Conservation (phyloP, 2,797 vertebrate genomes). For the Ctenopoma kingsleyae region DNA sequence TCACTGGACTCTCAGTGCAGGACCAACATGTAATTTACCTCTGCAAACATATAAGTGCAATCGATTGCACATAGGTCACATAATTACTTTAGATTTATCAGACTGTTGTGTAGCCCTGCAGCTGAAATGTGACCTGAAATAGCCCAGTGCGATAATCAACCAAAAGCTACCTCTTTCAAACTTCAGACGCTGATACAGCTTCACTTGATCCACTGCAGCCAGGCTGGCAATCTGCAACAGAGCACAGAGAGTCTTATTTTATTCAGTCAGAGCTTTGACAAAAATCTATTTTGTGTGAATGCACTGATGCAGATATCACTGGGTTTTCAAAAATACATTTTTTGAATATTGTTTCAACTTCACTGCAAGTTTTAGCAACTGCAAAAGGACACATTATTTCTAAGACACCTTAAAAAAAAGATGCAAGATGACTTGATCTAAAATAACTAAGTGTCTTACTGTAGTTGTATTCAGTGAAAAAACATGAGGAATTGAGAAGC, state of each 20-base stretch:
- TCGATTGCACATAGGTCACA: not conserved
- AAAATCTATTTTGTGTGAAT: no score
- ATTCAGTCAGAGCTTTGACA: not conserved
- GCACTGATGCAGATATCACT: not conserved
- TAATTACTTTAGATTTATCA: constrained; percentile 16
- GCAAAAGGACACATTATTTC: constrained; percentile 22
- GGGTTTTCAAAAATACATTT: no score
- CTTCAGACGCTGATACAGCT: constrained; percentile 91
- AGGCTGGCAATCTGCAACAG: constrained; percentile 90
- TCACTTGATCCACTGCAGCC: constrained; percentile 87
- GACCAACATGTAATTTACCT: not conserved
- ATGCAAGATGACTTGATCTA: not conserved
- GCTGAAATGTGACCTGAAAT: constrained; percentile 58
- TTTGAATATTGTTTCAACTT: not conserved
- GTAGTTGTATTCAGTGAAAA: not conserved
- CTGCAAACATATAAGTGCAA: constrained; percentile 20
- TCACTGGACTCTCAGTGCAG: constrained; percentile 3
- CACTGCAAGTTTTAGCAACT: constrained; percentile 11
- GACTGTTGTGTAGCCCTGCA: constrained; percentile 34
- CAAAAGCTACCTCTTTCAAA: constrained; percentile 91
- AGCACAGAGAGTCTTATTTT: constrained; percentile 26
- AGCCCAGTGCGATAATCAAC: constrained; percentile 24
- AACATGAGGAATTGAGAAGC: constrained; percentile 2
- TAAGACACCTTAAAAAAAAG: not conserved
- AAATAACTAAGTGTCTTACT: not conserved